A percentile compares a stretch with the other conserved stretches of the same genome.
phyloP scores from a whole-genome alignment of 2,113 vertebrate species.

The Xyliphius kryptos region DNA sequence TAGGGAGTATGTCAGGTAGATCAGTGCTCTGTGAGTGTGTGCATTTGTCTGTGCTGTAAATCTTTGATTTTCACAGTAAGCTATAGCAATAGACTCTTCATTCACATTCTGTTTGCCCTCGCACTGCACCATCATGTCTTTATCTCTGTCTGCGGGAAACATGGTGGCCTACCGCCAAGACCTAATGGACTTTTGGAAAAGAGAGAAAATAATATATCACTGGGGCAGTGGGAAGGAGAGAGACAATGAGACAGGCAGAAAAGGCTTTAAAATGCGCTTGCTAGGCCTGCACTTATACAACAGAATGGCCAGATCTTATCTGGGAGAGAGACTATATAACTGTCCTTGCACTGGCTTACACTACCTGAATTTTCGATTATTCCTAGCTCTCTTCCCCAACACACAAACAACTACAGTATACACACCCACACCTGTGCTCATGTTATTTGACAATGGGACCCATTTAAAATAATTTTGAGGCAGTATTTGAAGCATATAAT shows the following conservation, averaged over 20 bases:
- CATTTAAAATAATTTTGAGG: slow-evolving; percentile 9
- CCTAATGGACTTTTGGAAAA: slow-evolving; percentile 68
- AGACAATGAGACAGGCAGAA: slow-evolving; percentile 11
- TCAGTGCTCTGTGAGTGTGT: not conserved
- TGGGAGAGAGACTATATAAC: slow-evolving; percentile 5
- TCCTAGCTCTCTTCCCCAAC: no score
- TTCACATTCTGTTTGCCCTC: slow-evolving; percentile 41
- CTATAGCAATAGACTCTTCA: slow-evolving; percentile 24
- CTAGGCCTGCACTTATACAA: slow-evolving; percentile 23
- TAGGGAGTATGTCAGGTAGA: no score
- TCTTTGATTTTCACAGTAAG: slow-evolving; percentile 18
- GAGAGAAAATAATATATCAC: slow-evolving; percentile 53
- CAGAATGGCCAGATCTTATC: slow-evolving; percentile 25
- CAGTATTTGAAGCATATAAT: slow-evolving; percentile 5
- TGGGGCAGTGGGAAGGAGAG: slow-evolving; percentile 14
- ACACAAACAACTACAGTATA: no score
- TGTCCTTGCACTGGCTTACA: no score
- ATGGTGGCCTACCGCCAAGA: slow-evolving; percentile 54
- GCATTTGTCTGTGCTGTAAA: slow-evolving; percentile 4
- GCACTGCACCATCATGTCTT: slow-evolving; percentile 45
- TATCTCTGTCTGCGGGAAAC: slow-evolving; percentile 61
- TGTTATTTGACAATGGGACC: not conserved
- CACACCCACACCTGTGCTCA: no score
- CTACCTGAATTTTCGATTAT: not conserved
- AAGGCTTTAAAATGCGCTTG: slow-evolving; percentile 22